phyloP scores from a whole-genome alignment of 2,113 vertebrate species.

The Rhagologus leucostigma region DNA sequence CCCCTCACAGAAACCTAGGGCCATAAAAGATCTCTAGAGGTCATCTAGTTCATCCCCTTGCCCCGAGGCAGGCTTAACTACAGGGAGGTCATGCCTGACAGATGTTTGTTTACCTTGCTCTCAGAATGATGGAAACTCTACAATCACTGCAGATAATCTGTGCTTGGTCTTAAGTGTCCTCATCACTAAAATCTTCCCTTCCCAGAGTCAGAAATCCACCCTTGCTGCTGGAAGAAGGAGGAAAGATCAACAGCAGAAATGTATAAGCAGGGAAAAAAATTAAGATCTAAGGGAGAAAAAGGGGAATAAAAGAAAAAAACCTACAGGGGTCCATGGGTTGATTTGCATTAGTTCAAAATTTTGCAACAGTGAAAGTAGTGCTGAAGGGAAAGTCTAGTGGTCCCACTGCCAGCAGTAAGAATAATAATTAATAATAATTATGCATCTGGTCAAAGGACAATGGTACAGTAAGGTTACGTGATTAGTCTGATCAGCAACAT shows the following conservation, averaged over 20 bases:
- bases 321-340: not conserved
- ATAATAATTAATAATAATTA: conserved; percentile 31
- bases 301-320: not conserved
- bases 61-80: not conserved
- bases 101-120: conserved; percentile 30
- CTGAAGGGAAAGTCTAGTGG: not conserved
- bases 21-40: not conserved
- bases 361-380: not conserved
- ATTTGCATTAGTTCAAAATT: not conserved
- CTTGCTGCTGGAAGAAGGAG: not conserved
- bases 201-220: not conserved
- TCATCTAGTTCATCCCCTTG: not conserved
- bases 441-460: not conserved
- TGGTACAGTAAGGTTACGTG: conserved; percentile 6
- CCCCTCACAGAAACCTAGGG: not conserved
- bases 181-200: not conserved
- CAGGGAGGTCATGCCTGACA: not conserved
- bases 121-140: not conserved
- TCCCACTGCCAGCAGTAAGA: not conserved
- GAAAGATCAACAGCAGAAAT: not conserved
- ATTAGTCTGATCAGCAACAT: conserved; percentile 20
- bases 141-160: not conserved
- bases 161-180: not conserved
- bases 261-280: fast-evolving
- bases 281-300: not conserved